These are phyloP conservation scores for Drosophila serrata DNA, from an alignment of 1,140 invertebrate species.

Conservation along the genomic window DNA sequence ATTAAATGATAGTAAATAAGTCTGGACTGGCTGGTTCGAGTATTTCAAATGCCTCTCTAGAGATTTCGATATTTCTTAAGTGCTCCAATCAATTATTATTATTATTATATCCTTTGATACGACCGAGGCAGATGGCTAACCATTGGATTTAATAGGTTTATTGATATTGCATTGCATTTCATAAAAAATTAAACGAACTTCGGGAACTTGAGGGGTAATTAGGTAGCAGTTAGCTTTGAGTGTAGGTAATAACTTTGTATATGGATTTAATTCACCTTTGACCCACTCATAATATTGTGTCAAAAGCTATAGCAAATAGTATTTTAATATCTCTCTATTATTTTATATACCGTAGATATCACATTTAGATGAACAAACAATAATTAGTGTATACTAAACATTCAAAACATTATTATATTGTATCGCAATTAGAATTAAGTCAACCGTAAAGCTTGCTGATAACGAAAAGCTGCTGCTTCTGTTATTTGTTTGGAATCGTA, in stretches of 20 bases:
- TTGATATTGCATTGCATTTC: neutral
- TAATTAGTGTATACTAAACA: neutral
- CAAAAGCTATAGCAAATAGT: neutral
- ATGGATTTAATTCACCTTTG: neutral
- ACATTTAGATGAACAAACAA: neutral
- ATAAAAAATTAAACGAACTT: neutral
- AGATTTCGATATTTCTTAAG: slow-evolving; percentile 32
- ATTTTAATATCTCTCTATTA: neutral
- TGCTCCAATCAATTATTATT: slow-evolving; percentile 44
- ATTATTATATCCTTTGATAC: slow-evolving; percentile 19
- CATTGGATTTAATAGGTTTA: neutral
- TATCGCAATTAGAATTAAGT: neutral
- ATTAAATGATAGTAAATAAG: slow-evolving; percentile 22
- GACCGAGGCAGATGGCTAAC: neutral
- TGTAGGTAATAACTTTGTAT: too few relatives aligned
- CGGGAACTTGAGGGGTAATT: neutral
- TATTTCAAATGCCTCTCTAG: slow-evolving; percentile 27
- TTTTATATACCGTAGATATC: neutral
- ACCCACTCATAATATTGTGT: neutral
- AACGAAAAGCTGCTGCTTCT: slow-evolving; percentile 30
- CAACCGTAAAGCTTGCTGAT: slow-evolving; percentile 24
- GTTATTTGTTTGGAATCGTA: slow-evolving; percentile 7
- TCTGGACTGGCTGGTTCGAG: neutral
- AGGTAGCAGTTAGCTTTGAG: too few relatives aligned
- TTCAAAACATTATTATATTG: neutral